Evolutionary conservation across 2,888 invertebrate genomes (phyloP).

Genomic region (Tinea pellionella): DNA sequence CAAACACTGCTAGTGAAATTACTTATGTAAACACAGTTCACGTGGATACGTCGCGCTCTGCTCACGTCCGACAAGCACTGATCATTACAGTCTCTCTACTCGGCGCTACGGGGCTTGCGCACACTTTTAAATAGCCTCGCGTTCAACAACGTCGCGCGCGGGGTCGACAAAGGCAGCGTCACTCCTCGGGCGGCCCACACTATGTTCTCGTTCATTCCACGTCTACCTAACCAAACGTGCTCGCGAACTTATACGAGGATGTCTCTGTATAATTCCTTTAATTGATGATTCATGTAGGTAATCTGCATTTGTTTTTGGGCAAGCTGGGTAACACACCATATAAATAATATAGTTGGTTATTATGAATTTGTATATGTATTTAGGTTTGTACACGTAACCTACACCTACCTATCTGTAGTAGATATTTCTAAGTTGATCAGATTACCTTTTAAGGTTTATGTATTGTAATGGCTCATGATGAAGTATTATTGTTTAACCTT

Average conservation of each 20-base stretch:
- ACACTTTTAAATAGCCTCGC: constrained; percentile 69
- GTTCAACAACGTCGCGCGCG: constrained; percentile 41
- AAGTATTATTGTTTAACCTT: constrained; percentile 3
- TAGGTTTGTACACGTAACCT: constrained; percentile 14
- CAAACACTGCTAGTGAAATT: constrained; percentile 47
- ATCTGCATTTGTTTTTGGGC: constrained; percentile 38
- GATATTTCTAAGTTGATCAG: too few species aligned
- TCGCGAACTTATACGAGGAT: constrained; percentile 24
- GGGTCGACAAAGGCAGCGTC: constrained; percentile 45
- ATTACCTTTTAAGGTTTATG: not conserved
- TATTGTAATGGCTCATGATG: not conserved
- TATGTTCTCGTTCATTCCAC: constrained; percentile 66
- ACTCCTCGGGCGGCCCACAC: constrained; percentile 53
- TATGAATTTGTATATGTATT: constrained; percentile 22
- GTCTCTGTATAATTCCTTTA: constrained; percentile 32
- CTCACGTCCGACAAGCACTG: constrained; percentile 26
- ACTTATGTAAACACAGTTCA: constrained; percentile 59
- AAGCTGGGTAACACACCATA: not conserved
- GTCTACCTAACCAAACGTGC: constrained; percentile 28
- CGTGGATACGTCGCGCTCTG: constrained; percentile 47
- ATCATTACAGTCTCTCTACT: constrained; percentile 61
- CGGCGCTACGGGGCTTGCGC: constrained; percentile 67
- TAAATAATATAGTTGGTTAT: constrained; percentile 15
- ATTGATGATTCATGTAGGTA: constrained; percentile 53
- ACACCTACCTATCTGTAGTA: too few species aligned